Evolutionary conservation across 2,888 invertebrate species (phyloP).

Genomic region (Drosophila neoperkinsi): DNA sequence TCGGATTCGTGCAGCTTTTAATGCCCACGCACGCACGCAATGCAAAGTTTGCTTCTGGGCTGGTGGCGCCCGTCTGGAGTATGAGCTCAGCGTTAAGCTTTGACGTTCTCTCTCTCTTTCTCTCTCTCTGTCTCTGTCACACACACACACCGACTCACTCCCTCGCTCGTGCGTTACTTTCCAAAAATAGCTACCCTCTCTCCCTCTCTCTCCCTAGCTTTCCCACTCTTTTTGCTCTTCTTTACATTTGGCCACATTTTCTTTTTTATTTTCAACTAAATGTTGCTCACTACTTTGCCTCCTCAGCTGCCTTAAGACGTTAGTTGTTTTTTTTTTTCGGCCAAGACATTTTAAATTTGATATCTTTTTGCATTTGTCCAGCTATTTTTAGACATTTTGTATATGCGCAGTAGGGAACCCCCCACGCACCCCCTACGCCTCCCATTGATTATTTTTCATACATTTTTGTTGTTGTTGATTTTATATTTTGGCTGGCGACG

Average conservation of each 20-base stretch:
- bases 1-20: conserved; percentile 52
- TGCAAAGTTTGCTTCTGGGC: conserved; percentile 1
- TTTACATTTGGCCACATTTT: conserved; percentile 32
- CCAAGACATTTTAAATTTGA: conserved; percentile 45
- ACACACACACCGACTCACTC: neutral
- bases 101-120: neutral
- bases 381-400: conserved; percentile 52
- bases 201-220: neutral
- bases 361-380: conserved; percentile 34
- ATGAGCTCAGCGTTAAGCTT: conserved; percentile 39
- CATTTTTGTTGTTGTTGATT: conserved; percentile 24
- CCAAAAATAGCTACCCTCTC: conserved; percentile 9
- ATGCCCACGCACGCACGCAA: conserved; percentile 58
- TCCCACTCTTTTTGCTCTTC: neutral
- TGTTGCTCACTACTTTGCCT: conserved; percentile 48
- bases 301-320: neutral
- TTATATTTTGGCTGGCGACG: conserved; percentile 44
- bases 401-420: conserved; percentile 40
- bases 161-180: conserved; percentile 1
- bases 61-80: conserved; percentile 39
- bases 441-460: conserved; percentile 51
- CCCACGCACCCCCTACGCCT: conserved; percentile 6
- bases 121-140: neutral
- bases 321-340: conserved; percentile 9
- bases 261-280: conserved; percentile 42